Percentiles rank a stretch among this genome's conserved stretches.
phyloP scores from a whole-genome alignment of 2,797 vertebrate genomes.

The Diplodus sargus region DNA sequence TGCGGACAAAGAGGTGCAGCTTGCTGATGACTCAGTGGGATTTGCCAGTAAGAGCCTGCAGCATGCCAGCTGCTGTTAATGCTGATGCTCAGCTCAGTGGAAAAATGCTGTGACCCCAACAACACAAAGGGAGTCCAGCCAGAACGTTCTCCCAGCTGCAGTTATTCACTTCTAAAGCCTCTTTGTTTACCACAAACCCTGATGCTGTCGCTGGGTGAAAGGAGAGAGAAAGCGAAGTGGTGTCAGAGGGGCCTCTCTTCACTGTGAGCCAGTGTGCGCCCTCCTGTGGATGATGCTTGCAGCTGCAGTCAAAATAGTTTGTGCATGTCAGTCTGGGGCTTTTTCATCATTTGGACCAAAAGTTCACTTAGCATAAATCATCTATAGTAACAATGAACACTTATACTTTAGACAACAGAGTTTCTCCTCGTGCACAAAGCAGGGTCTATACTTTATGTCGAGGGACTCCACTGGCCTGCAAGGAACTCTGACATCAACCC shows the following conservation, averaged over 20 bases:
- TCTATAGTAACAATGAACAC: neutral
- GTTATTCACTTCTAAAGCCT: constrained; percentile 65
- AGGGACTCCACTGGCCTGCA: neutral
- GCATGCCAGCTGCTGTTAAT: constrained; percentile 72
- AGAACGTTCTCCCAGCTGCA: constrained; percentile 67
- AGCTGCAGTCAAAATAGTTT: constrained; percentile 20
- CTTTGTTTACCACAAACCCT: constrained; percentile 58
- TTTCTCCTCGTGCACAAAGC: neutral
- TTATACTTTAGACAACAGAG: neutral
- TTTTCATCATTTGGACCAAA: neutral
- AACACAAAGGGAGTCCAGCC: constrained; percentile 72
- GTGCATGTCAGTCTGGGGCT: neutral
- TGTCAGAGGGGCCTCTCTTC: neutral
- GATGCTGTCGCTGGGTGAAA: constrained; percentile 1
- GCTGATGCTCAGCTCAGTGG: constrained; percentile 74
- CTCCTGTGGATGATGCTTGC: constrained; percentile 50
- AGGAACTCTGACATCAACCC: neutral
- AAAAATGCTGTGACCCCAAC: constrained; percentile 66
- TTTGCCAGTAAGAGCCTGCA: constrained; percentile 69
- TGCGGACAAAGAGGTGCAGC: constrained; percentile 72
- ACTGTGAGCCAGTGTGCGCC: constrained; percentile 42
- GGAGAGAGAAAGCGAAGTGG: neutral
- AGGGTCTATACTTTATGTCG: too few relatives aligned
- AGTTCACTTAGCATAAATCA: neutral
- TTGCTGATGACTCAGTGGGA: constrained; percentile 80